Evolutionary conservation across 1,140 invertebrate species (phyloP).

Genomic region (Melitaea cinxia): DNA sequence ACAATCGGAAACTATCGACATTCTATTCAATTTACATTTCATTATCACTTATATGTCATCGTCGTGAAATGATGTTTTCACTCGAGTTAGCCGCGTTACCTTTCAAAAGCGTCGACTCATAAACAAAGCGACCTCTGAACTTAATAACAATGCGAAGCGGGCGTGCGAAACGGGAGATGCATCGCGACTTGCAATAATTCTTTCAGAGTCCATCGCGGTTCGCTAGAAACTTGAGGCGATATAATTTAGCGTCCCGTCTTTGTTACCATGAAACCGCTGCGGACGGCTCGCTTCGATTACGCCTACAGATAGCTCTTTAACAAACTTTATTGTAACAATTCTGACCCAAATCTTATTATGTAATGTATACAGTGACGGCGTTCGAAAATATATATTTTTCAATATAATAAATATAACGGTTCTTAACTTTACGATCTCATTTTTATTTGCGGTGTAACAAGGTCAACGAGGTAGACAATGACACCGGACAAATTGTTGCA

Average conservation of each 20-base stretch:
- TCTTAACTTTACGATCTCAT: slow-evolving; percentile 24
- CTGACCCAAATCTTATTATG: slow-evolving; percentile 60
- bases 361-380: slow-evolving; percentile 47
- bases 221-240: slow-evolving; percentile 51
- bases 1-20: not conserved
- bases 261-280: slow-evolving; percentile 30
- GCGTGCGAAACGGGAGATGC: slow-evolving; percentile 76
- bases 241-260: slow-evolving; percentile 47
- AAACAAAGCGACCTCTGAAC: slow-evolving; percentile 78
- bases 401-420: slow-evolving; percentile 38
- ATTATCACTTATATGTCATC: slow-evolving; percentile 79
- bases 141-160: slow-evolving; percentile 77
- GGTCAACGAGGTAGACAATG: slow-evolving; percentile 54
- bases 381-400: slow-evolving; percentile 44
- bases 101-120: slow-evolving; percentile 76
- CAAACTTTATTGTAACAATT: slow-evolving; percentile 56
- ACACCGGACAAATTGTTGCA: slow-evolving; percentile 65
- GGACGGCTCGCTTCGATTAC: slow-evolving; percentile 45
- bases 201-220: slow-evolving; percentile 59
- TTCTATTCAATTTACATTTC: slow-evolving; percentile 44
- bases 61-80: slow-evolving; percentile 67
- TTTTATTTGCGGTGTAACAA: slow-evolving; percentile 48
- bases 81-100: slow-evolving; percentile 71
- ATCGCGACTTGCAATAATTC: slow-evolving; percentile 69
- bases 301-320: slow-evolving; percentile 56